Evolutionary conservation across 2,797 vertebrate species (phyloP).

Genomic region (Sus cebifrons): DNA sequence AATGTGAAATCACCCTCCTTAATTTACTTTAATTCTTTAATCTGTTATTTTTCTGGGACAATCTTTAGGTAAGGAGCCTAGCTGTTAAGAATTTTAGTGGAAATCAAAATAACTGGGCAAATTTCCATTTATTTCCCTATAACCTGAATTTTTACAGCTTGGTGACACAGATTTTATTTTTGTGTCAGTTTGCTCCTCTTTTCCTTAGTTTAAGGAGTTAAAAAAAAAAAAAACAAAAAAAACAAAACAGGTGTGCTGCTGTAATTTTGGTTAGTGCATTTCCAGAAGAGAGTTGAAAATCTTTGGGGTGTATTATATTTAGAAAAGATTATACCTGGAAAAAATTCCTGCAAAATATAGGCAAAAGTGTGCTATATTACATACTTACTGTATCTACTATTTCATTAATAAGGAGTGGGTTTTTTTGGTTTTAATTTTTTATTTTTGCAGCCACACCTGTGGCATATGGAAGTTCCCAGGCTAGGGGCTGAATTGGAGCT

Average conservation of each 20-base stretch:
- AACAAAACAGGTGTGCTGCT: not conserved
- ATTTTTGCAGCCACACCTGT: too few relatives aligned
- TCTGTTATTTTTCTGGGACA: not conserved
- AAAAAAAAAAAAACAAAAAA: not conserved
- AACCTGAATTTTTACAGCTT: not conserved
- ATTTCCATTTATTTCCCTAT: not conserved
- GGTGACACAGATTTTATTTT: not conserved
- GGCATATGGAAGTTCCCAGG: too few relatives aligned
- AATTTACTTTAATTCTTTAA: constrained; percentile 8
- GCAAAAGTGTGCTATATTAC: not conserved
- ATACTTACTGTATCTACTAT: not conserved
- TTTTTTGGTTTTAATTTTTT: too few relatives aligned
- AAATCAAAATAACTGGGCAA: not conserved
- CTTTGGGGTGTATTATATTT: not conserved
- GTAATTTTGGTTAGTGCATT: constrained; percentile 3
- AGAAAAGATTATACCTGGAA: constrained; percentile 40
- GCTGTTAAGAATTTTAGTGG: constrained; percentile 15
- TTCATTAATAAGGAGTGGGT: not conserved
- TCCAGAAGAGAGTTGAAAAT: constrained; percentile 49
- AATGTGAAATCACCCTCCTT: not conserved
- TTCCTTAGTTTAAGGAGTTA: not conserved
- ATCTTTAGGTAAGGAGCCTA: constrained; percentile 24
- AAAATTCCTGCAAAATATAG: not conserved
- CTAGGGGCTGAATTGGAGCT: too few relatives aligned
- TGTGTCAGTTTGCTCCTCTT: not conserved